Percentiles rank a stretch among this genome's conserved stretches.
phyloP scores from a whole-genome alignment of 2,797 vertebrate genomes.

The Scomberomorus guttatus region DNA sequence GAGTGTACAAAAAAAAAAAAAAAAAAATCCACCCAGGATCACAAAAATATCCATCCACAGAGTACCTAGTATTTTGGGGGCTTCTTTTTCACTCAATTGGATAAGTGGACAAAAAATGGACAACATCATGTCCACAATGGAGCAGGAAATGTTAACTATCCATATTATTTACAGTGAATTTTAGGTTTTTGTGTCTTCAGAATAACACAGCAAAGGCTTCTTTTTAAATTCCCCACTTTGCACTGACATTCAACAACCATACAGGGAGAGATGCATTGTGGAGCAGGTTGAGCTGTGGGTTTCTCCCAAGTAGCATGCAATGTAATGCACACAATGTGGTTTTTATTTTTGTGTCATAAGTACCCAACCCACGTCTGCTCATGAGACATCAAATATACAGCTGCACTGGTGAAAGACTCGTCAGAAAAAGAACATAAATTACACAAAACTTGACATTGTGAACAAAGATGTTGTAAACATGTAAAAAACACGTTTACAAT shows the following conservation, averaged over 20 bases:
- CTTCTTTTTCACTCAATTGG: constrained; percentile 9
- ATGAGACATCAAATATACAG: constrained; percentile 15
- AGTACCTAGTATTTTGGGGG: not conserved
- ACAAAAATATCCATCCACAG: not conserved
- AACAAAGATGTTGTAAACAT: not conserved
- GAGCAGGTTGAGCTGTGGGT: constrained; percentile 7
- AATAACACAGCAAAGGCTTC: constrained; percentile 5
- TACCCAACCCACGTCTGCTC: not conserved
- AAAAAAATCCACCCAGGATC: not conserved
- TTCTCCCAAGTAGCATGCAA: constrained; percentile 1
- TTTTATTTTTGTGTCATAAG: constrained; percentile 27
- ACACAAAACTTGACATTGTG: not conserved
- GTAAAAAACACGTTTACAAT: not conserved
- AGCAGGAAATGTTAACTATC: not conserved
- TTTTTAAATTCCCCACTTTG: constrained; percentile 21
- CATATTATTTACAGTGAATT: not conserved
- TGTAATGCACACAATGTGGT: constrained; percentile 1
- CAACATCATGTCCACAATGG: not conserved
- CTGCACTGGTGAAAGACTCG: not conserved
- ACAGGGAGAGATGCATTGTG: constrained; percentile 5
- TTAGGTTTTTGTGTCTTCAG: not conserved
- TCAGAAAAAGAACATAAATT: constrained; percentile 22
- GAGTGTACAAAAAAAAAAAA: not conserved
- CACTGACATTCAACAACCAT: constrained; percentile 4
- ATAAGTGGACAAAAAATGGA: not conserved